Evolutionary conservation across 2,797 vertebrate species (phyloP).

Genomic region (Enteromius trimaculatus): DNA sequence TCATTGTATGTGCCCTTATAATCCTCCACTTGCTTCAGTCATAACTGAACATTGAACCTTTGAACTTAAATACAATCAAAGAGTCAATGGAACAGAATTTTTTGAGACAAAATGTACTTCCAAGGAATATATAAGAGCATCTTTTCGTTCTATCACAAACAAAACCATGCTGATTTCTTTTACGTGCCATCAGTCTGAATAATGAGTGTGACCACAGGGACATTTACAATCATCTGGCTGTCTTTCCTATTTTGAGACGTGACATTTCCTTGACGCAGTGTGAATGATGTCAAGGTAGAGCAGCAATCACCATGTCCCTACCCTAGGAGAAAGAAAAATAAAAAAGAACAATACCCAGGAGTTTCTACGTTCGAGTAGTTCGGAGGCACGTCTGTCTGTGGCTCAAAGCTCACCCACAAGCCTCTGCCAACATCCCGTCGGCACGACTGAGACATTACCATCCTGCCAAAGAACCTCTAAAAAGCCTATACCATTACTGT

Average conservation of each 20-base stretch:
- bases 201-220: neutral
- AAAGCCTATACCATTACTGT: conserved; percentile 10
- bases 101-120: too few relatives aligned
- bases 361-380: neutral
- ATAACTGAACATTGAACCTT: neutral
- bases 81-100: too few relatives aligned
- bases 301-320: neutral
- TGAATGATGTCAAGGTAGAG: conserved; percentile 17
- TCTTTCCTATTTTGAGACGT: conserved; percentile 1
- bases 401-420: conserved; percentile 6
- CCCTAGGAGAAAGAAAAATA: neutral
- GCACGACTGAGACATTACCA: conserved; percentile 14
- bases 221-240: conserved; percentile 1
- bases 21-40: neutral
- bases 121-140: neutral
- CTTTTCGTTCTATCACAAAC: neutral
- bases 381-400: neutral
- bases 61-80: neutral
- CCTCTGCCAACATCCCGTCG: conserved; percentile 3
- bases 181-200: neutral
- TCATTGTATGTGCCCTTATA: neutral
- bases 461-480: neutral
- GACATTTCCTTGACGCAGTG: conserved; percentile 18
- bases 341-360: neutral
- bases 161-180: neutral